Evolutionary conservation across 2,797 vertebrate genomes (phyloP).

Genomic region (Amblyraja radiata): DNA sequence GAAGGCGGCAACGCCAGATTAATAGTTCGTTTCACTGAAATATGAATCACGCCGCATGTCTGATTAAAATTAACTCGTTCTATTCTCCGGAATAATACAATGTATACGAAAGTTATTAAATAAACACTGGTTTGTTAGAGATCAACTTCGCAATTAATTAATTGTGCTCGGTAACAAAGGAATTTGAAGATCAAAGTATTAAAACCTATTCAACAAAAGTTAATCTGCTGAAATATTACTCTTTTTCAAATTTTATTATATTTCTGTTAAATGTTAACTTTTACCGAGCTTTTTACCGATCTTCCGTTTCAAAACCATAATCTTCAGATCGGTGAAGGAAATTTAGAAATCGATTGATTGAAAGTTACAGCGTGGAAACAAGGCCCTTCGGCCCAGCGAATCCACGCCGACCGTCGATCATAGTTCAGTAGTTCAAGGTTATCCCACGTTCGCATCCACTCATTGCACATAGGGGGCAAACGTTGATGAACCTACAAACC

Average conservation of each 20-base stretch:
- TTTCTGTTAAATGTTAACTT: no score
- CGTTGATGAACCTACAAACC: no score
- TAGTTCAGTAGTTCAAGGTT: no score
- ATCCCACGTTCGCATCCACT: no score
- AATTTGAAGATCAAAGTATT: not conserved
- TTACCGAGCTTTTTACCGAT: not conserved
- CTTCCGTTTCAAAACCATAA: not conserved
- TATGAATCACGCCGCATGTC: not conserved
- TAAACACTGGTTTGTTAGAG: not conserved
- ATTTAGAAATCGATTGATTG: no score
- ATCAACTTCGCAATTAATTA: not conserved
- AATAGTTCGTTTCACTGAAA: not conserved
- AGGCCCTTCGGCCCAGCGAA: no score
- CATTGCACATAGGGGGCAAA: no score
- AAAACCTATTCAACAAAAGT: not conserved
- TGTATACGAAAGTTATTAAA: not conserved
- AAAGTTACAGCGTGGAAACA: no score
- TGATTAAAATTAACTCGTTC: slow-evolving; percentile 16
- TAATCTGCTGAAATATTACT: no score
- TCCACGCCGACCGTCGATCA: no score
- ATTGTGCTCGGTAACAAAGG: not conserved
- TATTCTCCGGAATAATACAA: not conserved
- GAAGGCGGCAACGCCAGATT: not conserved
- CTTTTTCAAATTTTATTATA: no score
- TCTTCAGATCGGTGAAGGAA: no score